These are phyloP conservation scores for Adela reaumurella DNA, from an alignment of 2,888 invertebrate genomes.

Conservation along the genomic window DNA sequence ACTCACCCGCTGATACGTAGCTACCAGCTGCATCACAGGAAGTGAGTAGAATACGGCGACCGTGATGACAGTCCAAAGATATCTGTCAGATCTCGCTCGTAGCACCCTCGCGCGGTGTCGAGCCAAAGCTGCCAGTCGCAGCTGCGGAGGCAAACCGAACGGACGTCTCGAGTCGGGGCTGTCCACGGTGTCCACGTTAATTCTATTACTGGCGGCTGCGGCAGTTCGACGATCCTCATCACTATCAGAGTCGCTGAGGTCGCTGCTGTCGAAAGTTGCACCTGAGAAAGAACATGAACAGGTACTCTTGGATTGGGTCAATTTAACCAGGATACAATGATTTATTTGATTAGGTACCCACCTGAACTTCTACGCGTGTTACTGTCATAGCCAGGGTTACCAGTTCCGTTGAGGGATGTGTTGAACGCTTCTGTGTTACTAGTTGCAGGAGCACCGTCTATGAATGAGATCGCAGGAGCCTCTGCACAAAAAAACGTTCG, in stretches of 20 bases:
- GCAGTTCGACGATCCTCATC: slow-evolving; percentile 16
- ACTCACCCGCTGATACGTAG: slow-evolving; percentile 69
- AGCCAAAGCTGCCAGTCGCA: slow-evolving; percentile 38
- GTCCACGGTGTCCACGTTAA: background rate
- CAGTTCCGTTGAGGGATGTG: too few species aligned
- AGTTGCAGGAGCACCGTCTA: too few species aligned
- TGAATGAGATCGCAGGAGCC: too few species aligned
- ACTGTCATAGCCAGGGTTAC: too few species aligned
- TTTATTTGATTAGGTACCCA: too few species aligned
- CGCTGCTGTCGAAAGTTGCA: slow-evolving; percentile 41
- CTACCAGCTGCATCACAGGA: slow-evolving; percentile 82
- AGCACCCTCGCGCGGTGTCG: slow-evolving; percentile 33
- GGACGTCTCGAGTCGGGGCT: slow-evolving; percentile 12
- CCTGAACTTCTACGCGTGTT: too few species aligned
- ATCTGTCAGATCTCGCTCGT: slow-evolving; percentile 50
- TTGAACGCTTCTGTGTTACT: too few species aligned
- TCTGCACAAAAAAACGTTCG: too few species aligned
- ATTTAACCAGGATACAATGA: too few species aligned
- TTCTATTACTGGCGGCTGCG: slow-evolving; percentile 6
- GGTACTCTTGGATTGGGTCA: too few species aligned
- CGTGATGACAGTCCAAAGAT: slow-evolving; percentile 63
- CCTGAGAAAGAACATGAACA: too few species aligned
- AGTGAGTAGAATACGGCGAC: slow-evolving; percentile 83
- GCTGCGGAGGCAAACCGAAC: slow-evolving; percentile 42
- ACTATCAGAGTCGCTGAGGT: slow-evolving; percentile 32